A percentile compares a stretch with the other conserved stretches of the same genome.
phyloP scores from a whole-genome alignment of 2,888 invertebrate species.

The Amphipyra tragopoginis region DNA sequence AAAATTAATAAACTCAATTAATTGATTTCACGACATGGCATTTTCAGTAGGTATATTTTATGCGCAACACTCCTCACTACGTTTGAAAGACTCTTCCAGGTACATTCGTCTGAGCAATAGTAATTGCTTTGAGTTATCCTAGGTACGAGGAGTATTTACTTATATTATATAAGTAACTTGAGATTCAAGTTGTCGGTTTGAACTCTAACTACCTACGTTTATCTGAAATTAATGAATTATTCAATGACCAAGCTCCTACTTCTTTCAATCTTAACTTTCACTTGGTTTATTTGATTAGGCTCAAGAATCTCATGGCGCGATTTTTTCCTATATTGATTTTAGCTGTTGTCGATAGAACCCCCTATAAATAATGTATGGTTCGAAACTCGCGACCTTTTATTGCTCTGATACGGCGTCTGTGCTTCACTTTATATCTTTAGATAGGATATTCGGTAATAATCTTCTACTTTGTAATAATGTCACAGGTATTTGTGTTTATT shows the following conservation, averaged over 20 bases:
- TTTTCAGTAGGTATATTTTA: too few species aligned
- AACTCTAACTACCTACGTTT: slow-evolving; percentile 49
- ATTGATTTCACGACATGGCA: too few species aligned
- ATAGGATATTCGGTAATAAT: slow-evolving; percentile 42
- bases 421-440: slow-evolving; percentile 41
- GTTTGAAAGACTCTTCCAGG: too few species aligned
- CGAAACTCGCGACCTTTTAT: slow-evolving; percentile 63
- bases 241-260: slow-evolving; percentile 67
- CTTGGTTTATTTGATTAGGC: slow-evolving; percentile 75
- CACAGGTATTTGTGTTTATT: too few species aligned
- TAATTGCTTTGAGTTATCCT: too few species aligned
- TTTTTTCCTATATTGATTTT: slow-evolving; percentile 70
- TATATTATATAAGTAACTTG: not conserved
- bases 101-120: too few species aligned
- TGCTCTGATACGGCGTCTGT: slow-evolving; percentile 52
- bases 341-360: slow-evolving; percentile 63
- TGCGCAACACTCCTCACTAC: too few species aligned
- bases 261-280: slow-evolving; percentile 74
- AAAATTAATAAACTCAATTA: too few species aligned
- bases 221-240: slow-evolving; percentile 73
- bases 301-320: slow-evolving; percentile 64
- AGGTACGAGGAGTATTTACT: too few species aligned
- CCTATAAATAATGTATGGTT: slow-evolving; percentile 72
- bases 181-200: slow-evolving; percentile 3
- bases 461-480: slow-evolving; percentile 8